Evolutionary conservation across 2,797 vertebrate species (phyloP), one percentile per base, ranked within the genome.

Genomic region (Epinephelus awoara): DNA sequence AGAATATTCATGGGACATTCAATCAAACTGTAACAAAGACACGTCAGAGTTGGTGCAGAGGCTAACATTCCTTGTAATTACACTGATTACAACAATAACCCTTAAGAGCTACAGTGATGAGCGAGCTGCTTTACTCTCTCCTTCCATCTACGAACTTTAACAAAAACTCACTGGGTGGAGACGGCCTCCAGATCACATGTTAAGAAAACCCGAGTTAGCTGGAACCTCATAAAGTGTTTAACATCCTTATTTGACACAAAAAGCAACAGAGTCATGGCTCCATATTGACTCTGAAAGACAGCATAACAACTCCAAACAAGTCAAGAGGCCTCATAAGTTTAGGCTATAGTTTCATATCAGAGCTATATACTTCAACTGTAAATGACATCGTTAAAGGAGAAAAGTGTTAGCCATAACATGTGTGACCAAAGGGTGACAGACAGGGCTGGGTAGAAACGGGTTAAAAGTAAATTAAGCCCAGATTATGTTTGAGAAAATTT

Each of bases 281-380:
- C 79, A 80, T 82, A 76, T 73, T 72, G 66, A 89, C 85, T 52
- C 14, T 47, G 15, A 17, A n/a, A 51, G 21, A 55, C 50, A 34
- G 10, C 12, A 19, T 51, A 25, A 27, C 4, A 42, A 38, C 17
- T 52, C 38, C 9, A 50, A 29, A 49, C 34, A 34, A 34, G 34
- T 34, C 34, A 17, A 51, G 12, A 29, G 6, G 44, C 6, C 46
- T 42, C 19, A 46, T 2, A 34, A 21, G 44, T 55, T n/a, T n/a
- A n/a, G 27, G 34, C 12, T 52, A 11, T 1, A 21, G 3, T 38
- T 72, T 13, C 2, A 13, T n/a, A 56, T 42, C n/a, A 62, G 7
- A 38, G 17, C 25, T 54, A 9, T 55, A 61, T 12, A 40, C 19
- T 34, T 67, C 56, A 8, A 61, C 64, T 18, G 21, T 29, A 29